Percentiles rank a stretch among this genome's conserved stretches.
These are phyloP conservation scores for Drosophila bifasciata DNA, from an alignment of 1,140 invertebrate genomes.

Conservation along the genomic window DNA sequence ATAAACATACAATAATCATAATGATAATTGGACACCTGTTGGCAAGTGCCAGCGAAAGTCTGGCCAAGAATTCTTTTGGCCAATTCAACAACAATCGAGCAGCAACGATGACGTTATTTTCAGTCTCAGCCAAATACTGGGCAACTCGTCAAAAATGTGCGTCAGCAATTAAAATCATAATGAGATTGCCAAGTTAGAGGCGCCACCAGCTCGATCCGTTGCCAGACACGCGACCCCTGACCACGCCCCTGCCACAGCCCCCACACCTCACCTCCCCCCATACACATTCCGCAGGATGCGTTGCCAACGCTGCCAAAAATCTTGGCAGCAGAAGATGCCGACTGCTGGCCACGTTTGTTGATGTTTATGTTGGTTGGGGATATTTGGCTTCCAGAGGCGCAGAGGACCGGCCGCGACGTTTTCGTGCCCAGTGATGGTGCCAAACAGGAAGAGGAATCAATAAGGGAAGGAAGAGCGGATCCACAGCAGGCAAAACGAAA, in stretches of 20 bases:
- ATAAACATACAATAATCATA: conserved; percentile 56
- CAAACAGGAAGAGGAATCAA: conserved; percentile 1
- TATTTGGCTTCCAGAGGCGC: conserved; percentile 23
- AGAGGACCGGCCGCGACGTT: too few species aligned
- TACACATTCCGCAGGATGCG: conserved; percentile 72
- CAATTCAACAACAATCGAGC: conserved; percentile 73
- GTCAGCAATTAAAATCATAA: conserved; percentile 83
- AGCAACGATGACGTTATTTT: conserved; percentile 64
- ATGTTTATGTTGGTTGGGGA: conserved; percentile 64
- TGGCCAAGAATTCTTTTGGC: conserved; percentile 61
- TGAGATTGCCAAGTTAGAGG: conserved; percentile 73
- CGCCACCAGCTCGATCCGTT: conserved; percentile 50
- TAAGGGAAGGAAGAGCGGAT: background rate
- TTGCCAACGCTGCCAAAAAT: conserved; percentile 71
- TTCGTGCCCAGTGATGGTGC: conserved; percentile 2
- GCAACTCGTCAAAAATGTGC: conserved; percentile 81
- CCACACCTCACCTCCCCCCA: too few species aligned
- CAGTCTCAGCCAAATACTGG: conserved; percentile 50
- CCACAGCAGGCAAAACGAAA: background rate
- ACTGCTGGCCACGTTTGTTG: conserved; percentile 55
- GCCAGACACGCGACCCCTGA: conserved; percentile 60
- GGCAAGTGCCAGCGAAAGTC: conserved; percentile 45
- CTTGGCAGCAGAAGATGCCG: conserved; percentile 59
- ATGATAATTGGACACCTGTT: conserved; percentile 75
- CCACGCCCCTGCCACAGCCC: conserved; percentile 26